phyloP scores from a whole-genome alignment of 2,797 vertebrate genomes.

The Erpetoichthys calabaricus region DNA sequence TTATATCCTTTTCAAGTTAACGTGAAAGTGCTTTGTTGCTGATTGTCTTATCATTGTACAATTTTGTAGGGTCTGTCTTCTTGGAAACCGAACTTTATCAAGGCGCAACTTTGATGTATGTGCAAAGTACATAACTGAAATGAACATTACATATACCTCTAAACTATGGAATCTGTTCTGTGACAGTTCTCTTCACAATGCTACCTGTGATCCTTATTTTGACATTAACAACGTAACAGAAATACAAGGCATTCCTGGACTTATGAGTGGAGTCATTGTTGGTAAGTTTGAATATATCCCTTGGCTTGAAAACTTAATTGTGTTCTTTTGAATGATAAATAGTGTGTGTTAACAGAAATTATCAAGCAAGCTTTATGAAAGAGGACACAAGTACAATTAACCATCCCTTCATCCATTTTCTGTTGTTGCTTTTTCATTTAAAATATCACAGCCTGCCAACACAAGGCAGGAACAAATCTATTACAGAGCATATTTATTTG shows the following conservation, averaged over 20 bases:
- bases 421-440: background rate
- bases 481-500: too few species aligned
- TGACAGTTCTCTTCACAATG: slow-evolving; percentile 37
- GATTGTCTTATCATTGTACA: too few species aligned
- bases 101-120: slow-evolving; percentile 61
- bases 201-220: slow-evolving; percentile 73
- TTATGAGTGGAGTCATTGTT: slow-evolving; percentile 64
- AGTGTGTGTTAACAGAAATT: background rate
- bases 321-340: background rate
- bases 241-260: slow-evolving; percentile 81
- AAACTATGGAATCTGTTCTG: slow-evolving; percentile 74
- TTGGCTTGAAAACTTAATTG: background rate
- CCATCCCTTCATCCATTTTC: background rate
- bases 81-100: slow-evolving; percentile 82
- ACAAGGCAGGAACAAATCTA: too few species aligned
- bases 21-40: too few species aligned
- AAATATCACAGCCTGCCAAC: too few species aligned
- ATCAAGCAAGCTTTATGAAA: background rate
- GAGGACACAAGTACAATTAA: background rate
- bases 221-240: slow-evolving; percentile 60
- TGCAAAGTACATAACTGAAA: slow-evolving; percentile 46
- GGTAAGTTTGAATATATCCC: slow-evolving; percentile 42
- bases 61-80: slow-evolving; percentile 63
- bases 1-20: too few species aligned
- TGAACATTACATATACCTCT: slow-evolving; percentile 56